Evolutionary conservation across 2,888 invertebrate species (phyloP).

Genomic region (Tinea trinotella): DNA sequence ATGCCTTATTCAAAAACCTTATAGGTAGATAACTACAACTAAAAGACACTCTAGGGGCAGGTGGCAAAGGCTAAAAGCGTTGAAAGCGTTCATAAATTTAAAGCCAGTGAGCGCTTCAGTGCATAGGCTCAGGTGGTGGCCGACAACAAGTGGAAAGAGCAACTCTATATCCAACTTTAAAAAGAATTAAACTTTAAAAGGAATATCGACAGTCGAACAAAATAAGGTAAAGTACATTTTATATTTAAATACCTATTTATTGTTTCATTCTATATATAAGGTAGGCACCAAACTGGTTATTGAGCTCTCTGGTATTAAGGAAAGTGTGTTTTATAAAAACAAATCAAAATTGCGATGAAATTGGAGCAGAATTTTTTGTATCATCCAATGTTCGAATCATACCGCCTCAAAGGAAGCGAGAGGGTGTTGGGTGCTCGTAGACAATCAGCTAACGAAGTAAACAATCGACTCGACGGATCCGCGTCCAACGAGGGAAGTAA

Average conservation of each 20-base stretch:
- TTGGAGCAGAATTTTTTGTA: constrained; percentile 3
- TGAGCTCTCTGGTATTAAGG: too few relatives aligned
- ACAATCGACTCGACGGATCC: constrained; percentile 57
- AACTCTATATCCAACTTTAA: background rate
- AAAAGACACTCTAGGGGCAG: constrained; percentile 44
- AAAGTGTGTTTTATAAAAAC: background rate
- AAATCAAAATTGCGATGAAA: background rate
- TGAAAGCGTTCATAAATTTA: constrained; percentile 68
- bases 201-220: background rate
- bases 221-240: too few relatives aligned
- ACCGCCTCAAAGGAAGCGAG: constrained; percentile 10
- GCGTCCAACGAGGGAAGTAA: constrained; percentile 40
- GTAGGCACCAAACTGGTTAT: too few relatives aligned
- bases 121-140: constrained; percentile 19
- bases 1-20: too few relatives aligned
- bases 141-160: background rate
- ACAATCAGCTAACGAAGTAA: constrained; percentile 63
- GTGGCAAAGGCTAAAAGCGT: constrained; percentile 65
- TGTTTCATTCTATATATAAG: too few relatives aligned
- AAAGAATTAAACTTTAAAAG: background rate
- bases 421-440: constrained; percentile 46
- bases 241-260: too few relatives aligned
- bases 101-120: constrained; percentile 2
- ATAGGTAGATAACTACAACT: background rate
- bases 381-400: constrained; percentile 11